Evolutionary conservation across 2,888 invertebrate genomes (phyloP), one percentile per base, ranked within the genome.

Genomic region (Andricus curvator): DNA sequence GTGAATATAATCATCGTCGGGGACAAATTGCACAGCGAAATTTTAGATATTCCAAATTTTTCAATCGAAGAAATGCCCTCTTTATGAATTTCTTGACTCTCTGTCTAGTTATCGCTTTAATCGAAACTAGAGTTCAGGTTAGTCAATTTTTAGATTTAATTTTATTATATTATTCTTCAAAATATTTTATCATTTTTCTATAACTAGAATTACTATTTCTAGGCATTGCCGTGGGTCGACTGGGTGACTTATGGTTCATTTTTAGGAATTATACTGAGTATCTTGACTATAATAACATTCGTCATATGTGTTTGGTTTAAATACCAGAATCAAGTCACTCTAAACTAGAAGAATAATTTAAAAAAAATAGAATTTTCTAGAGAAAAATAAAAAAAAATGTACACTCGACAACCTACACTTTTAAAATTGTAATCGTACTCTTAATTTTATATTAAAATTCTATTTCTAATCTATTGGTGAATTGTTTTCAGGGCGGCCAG

Each of bases 1-100:
- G 80, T n/a, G 83, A 86, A 41, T 88, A 84, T 82, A 88, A 88
- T 81, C 76, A 82, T 81, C 81, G 81, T 80, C 83, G 83, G 25
- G 84, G 85, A 17, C 78, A 82, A 44, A 79, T 86, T 65, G 82
- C 51, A 33, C 33, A 74, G 13, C 37, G n/a, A 56, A 74, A 56
- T 56, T 29, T 17, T n/a, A 56, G n/a, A 56, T 74, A 51, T 56
- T 33, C 37, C 5, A 56, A 74, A 56, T n/a, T 29, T 25, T 56
- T 33, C 15, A 33, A 29, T 33, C 51, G 51, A 33, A 37, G 74
- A 1, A 56, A 33, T n/a, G 6, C 51, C 15, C 56, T 74, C 13
- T 74, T 51, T 15, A 33, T 56, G 17, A 33, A 20, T 56, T 74
- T 74, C n/a, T 13, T 74, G 25, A 74, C 33, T 15, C 15, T 74